Conservation (phyloP, 2,113 vertebrate species). For the Mystacornis crossleyi region DNA sequence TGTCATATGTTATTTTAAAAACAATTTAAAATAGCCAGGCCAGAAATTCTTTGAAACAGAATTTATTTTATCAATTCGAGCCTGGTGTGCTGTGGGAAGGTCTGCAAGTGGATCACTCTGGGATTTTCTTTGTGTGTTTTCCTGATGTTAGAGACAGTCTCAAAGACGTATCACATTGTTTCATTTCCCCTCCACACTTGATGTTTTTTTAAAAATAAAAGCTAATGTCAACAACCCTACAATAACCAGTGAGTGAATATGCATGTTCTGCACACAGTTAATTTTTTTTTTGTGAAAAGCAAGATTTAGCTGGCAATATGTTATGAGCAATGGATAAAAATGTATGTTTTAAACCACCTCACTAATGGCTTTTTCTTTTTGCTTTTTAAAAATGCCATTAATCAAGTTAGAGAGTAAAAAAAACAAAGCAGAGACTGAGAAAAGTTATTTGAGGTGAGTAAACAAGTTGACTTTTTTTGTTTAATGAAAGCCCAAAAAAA, state of each 20-base stretch:
- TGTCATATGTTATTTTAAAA: background rate
- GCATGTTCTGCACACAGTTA: background rate
- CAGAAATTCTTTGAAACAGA: background rate
- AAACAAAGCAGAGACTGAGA: background rate
- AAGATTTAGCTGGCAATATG: background rate
- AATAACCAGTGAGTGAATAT: background rate
- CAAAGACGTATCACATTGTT: background rate
- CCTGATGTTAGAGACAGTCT: background rate
- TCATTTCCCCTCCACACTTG: background rate
- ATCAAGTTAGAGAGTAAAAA: background rate
- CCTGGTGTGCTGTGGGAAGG: background rate
- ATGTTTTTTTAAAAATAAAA: background rate
- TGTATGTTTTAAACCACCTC: background rate
- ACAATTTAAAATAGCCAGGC: background rate
- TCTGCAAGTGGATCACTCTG: background rate
- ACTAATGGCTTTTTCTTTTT: background rate
- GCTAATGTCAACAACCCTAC: background rate
- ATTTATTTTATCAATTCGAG: background rate
- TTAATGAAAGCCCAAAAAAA: background rate
- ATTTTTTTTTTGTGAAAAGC: background rate
- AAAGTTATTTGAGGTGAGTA: slow-evolving; percentile 44
- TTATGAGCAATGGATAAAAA: background rate
- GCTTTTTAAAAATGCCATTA: background rate
- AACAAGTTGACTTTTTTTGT: slow-evolving; percentile 11
- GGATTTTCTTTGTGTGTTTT: background rate